Conservation (phyloP, 2,888 invertebrate genomes). For the Nebria salina region DNA sequence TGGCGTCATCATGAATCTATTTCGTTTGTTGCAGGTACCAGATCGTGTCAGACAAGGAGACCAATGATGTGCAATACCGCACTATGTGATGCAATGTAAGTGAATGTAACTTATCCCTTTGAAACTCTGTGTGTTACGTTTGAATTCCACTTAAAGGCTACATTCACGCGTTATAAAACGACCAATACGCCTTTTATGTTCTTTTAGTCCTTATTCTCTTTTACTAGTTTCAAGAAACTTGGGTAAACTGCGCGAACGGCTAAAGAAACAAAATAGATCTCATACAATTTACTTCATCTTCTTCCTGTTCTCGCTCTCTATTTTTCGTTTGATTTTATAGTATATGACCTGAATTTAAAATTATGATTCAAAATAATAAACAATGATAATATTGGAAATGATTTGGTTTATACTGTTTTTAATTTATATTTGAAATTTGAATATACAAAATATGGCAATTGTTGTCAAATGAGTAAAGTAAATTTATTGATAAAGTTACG, state of each 20-base stretch:
- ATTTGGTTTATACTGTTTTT: too few relatives aligned
- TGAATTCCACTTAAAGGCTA: slow-evolving; percentile 13
- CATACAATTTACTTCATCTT: neutral
- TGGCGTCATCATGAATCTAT: slow-evolving; percentile 1
- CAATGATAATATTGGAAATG: too few relatives aligned
- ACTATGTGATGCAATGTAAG: neutral
- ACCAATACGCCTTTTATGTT: slow-evolving; percentile 3
- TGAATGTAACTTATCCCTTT: slow-evolving; percentile 11
- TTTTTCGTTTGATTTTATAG: neutral
- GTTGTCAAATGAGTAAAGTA: too few relatives aligned
- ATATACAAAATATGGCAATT: too few relatives aligned
- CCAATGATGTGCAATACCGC: neutral
- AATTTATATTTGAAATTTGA: too few relatives aligned
- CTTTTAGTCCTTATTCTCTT: neutral
- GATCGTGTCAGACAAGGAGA: neutral
- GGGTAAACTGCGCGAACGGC: neutral
- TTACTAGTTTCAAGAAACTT: neutral
- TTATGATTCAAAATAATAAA: neutral
- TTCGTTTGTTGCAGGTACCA: neutral
- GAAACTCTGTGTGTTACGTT: neutral
- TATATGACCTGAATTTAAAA: neutral
- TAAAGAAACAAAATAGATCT: neutral
- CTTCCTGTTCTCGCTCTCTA: neutral
- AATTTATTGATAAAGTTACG: too few relatives aligned
- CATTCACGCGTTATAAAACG: slow-evolving; percentile 9